Percentiles rank a stretch among this genome's conserved stretches.
Conservation (phyloP, 2,797 vertebrate species). For the Anabacerthia variegaticeps region DNA sequence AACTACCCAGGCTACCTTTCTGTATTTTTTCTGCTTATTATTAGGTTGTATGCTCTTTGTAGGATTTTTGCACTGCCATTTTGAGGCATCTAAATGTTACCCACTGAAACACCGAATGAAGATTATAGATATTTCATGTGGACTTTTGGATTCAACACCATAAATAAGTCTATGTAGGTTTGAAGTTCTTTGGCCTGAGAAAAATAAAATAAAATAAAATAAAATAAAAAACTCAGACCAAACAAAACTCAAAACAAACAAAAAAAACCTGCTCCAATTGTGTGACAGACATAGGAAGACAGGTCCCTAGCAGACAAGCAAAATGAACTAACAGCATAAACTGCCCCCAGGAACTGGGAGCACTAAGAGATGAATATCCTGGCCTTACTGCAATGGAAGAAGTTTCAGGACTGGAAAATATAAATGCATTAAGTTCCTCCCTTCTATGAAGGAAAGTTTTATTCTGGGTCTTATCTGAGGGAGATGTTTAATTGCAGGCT, state of each 20-base stretch:
- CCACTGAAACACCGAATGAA: neutral
- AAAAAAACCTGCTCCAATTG: constrained; percentile 1
- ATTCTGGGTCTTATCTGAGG: constrained; percentile 16
- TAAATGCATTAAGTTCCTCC: neutral
- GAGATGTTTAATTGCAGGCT: neutral
- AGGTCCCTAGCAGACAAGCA: constrained; percentile 62
- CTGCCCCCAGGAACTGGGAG: constrained; percentile 34
- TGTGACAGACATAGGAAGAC: constrained; percentile 42
- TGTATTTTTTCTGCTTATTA: neutral
- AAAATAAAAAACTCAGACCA: too few species aligned
- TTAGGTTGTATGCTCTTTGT: neutral
- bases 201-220: neutral
- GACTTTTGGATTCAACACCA: neutral
- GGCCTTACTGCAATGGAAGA: constrained; percentile 56
- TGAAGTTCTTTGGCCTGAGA: constrained; percentile 51
- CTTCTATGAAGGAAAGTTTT: constrained; percentile 28
- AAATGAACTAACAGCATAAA: constrained; percentile 68
- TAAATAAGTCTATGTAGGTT: constrained; percentile 4
- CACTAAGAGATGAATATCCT: constrained; percentile 64
- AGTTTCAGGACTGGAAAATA: constrained; percentile 63
- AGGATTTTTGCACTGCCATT: neutral
- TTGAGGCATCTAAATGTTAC: neutral
- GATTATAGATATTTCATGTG: neutral
- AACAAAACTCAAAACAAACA: too few species aligned
- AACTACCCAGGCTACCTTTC: neutral